Percentiles rank a stretch among this genome's conserved stretches.
Evolutionary conservation across 2,797 vertebrate genomes (phyloP).

Genomic region (Argya squamiceps): DNA sequence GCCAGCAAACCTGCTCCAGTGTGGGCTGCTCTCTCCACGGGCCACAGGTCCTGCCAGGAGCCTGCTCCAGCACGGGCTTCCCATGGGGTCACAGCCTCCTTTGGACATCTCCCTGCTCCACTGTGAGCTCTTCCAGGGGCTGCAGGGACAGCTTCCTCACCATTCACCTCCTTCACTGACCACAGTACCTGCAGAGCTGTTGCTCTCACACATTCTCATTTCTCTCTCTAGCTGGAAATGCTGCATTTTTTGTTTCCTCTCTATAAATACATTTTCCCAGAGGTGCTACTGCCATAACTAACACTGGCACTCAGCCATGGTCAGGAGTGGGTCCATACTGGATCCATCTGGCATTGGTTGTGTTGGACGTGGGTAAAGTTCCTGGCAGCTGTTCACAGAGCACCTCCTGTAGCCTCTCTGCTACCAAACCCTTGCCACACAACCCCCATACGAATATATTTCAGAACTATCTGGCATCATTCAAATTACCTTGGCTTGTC

Average conservation of each 20-base stretch:
- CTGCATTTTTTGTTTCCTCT: rapidly evolving
- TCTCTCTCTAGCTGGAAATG: background rate
- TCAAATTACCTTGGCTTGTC: background rate
- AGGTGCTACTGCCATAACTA: rapidly evolving
- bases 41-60: background rate
- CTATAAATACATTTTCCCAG: background rate
- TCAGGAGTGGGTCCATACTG: rapidly evolving
- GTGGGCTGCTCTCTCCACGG: rapidly evolving
- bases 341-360: rapidly evolving
- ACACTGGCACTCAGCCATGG: background rate
- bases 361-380: rapidly evolving
- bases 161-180: background rate
- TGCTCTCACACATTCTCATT: background rate
- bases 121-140: rapidly evolving
- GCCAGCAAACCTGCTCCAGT: background rate
- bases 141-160: background rate
- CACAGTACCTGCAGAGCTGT: background rate
- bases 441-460: background rate
- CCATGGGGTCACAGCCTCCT: background rate
- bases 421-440: background rate
- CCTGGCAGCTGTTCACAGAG: background rate
- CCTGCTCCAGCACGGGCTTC: rapidly evolving
- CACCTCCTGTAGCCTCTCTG: rapidly evolving
- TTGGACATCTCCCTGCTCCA: background rate
- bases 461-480: background rate